These are phyloP conservation scores for Stomatorhinus walkeri DNA, from an alignment of 2,797 vertebrate species.

Conservation along the genomic window DNA sequence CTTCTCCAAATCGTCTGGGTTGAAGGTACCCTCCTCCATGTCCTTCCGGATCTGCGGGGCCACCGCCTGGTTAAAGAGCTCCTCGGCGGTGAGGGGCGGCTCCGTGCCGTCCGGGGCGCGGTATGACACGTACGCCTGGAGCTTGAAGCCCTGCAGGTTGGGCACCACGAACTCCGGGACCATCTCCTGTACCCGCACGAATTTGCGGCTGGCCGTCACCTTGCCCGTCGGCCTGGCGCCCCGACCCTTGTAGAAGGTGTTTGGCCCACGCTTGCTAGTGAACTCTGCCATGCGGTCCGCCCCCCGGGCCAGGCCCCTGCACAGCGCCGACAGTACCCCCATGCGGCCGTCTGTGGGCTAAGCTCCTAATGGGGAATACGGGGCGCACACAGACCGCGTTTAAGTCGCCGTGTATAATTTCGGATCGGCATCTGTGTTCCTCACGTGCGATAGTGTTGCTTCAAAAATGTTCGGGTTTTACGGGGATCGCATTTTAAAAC, in stretches of 20 bases:
- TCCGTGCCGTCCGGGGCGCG: conserved; percentile 59
- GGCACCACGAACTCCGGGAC: conserved; percentile 84
- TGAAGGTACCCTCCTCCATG: conserved; percentile 64
- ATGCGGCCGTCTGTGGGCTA: conserved; percentile 43
- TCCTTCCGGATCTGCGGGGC: conserved; percentile 73
- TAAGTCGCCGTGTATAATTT: neutral
- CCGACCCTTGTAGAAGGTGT: conserved; percentile 68
- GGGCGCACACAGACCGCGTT: neutral
- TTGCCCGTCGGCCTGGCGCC: conserved; percentile 63
- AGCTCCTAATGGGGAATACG: neutral
- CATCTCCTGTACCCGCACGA: conserved; percentile 65
- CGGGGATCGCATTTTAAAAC: no score
- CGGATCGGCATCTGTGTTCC: neutral
- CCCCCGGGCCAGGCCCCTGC: conserved; percentile 72
- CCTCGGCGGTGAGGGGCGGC: conserved; percentile 60
- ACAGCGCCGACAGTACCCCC: conserved; percentile 72
- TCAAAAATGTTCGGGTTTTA: neutral
- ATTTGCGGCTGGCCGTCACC: conserved; percentile 60
- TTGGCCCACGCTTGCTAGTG: conserved; percentile 85
- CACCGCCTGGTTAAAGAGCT: conserved; percentile 66
- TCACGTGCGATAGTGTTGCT: neutral
- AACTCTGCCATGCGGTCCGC: conserved; percentile 78
- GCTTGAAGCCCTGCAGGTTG: conserved; percentile 71
- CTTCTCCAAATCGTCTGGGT: conserved; percentile 63
- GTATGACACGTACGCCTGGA: conserved; percentile 85